Evolutionary conservation across 2,113 vertebrate genomes (phyloP).

Genomic region (Gobio gobio): DNA sequence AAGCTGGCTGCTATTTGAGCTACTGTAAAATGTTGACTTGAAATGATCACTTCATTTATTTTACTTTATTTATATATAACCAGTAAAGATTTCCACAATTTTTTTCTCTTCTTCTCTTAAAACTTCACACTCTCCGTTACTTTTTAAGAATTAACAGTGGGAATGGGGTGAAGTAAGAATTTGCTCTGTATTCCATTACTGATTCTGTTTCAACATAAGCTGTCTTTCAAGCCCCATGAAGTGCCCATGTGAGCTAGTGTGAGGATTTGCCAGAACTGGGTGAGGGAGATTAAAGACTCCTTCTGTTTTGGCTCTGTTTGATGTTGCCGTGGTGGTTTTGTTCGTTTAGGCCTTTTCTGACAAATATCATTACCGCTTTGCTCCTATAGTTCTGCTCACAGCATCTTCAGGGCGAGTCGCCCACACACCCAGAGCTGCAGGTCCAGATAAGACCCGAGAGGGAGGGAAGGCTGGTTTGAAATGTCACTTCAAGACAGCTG

Average conservation of each 20-base stretch:
- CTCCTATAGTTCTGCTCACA: constrained; percentile 40
- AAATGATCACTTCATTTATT: background rate
- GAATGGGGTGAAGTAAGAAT: constrained; percentile 14
- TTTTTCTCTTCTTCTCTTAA: background rate
- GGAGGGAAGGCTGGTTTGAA: constrained; percentile 14
- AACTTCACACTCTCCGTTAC: background rate
- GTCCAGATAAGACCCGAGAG: constrained; percentile 54
- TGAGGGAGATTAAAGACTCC: constrained; percentile 52
- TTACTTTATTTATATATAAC: background rate
- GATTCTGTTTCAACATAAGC: constrained; percentile 56
- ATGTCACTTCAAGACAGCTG: background rate
- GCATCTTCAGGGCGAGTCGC: constrained; percentile 36
- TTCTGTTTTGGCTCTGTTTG: constrained; percentile 51
- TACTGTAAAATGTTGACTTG: background rate
- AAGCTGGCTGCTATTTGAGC: constrained; percentile 9
- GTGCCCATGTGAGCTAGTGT: constrained; percentile 34
- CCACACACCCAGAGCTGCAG: constrained; percentile 40
- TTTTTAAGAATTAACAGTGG: constrained; percentile 32
- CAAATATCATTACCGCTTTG: constrained; percentile 42
- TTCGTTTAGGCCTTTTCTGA: constrained; percentile 6
- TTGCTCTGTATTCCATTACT: constrained; percentile 46
- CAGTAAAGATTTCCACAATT: background rate
- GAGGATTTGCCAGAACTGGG: constrained; percentile 52
- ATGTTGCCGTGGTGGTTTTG: constrained; percentile 44
- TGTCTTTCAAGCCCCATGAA: constrained; percentile 52